These are phyloP conservation scores for Anoplius nigerrimus DNA, from an alignment of 2,888 invertebrate species.

Conservation along the genomic window DNA sequence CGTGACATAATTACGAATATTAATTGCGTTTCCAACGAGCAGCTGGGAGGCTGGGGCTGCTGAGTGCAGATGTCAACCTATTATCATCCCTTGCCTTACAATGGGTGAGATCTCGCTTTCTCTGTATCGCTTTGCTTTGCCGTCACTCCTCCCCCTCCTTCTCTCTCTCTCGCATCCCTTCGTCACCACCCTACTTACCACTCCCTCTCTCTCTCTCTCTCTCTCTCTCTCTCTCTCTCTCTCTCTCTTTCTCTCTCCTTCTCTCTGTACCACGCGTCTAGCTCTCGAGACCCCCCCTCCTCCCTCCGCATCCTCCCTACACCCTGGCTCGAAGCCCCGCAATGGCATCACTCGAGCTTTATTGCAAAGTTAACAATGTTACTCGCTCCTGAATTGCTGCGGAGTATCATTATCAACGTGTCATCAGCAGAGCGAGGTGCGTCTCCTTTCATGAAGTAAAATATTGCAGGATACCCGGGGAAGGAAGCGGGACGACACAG, in stretches of 20 bases:
- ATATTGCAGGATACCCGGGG: slow-evolving; percentile 31
- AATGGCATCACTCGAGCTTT: slow-evolving; percentile 55
- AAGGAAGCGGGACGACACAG: slow-evolving; percentile 15
- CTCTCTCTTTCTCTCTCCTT: background rate
- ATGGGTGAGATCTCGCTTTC: slow-evolving; percentile 63
- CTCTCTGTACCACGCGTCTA: background rate
- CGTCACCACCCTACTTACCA: slow-evolving; percentile 22
- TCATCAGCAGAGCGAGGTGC: slow-evolving; percentile 68
- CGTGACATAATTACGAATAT: slow-evolving; percentile 71
- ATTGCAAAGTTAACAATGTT: slow-evolving; percentile 74
- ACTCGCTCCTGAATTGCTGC: slow-evolving; percentile 70
- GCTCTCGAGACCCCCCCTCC: slow-evolving; percentile 40
- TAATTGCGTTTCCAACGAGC: slow-evolving; percentile 71
- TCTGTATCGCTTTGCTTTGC: slow-evolving; percentile 55
- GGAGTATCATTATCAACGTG: slow-evolving; percentile 72
- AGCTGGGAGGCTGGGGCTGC: slow-evolving; percentile 65
- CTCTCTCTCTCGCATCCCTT: slow-evolving; percentile 33
- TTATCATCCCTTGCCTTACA: slow-evolving; percentile 71
- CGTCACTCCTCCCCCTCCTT: slow-evolving; percentile 34
- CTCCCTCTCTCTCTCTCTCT: slow-evolving; percentile 13
- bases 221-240: background rate
- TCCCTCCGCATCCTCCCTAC: slow-evolving; percentile 1
- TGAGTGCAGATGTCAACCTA: slow-evolving; percentile 75
- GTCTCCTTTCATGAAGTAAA: slow-evolving; percentile 56
- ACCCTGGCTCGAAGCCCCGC: slow-evolving; percentile 15